Evolutionary conservation across 1,140 invertebrate species (phyloP), one percentile per base, ranked within the genome.

Genomic region (Ruditapes philippinarum): DNA sequence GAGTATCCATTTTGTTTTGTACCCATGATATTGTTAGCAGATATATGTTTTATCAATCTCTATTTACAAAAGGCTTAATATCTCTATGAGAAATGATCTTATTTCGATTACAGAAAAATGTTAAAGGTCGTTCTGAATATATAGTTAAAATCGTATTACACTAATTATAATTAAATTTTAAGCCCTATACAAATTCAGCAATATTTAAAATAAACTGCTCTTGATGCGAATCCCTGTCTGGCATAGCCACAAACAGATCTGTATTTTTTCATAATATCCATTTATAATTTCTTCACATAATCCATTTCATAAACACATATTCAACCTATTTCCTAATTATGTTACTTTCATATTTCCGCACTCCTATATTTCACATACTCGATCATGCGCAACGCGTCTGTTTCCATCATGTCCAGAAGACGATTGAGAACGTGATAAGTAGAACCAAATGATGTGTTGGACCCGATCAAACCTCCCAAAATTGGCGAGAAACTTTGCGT

Each of bases 361-460:
- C 38, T 78, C 28, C 74, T 79, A 60, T 88, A 88, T 51, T 65
- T 54, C 42, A 88, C 85, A 80, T 78, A 88, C 38, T 88, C 85
- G n/a, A 88, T 88, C 60, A 88, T 78, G 33, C 73, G n/a, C 3
- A 88, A 28, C 22, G 85, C 85, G 28, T 88, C 85, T 4, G 54
- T 88, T 33, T 88, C 85, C 85, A 88, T 88, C 76, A 65, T 88
- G 45, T 88, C 85, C 5, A 88, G 60, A 22, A 88, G 62, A 70
- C 57, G 65, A 42, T 88, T 88, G 4, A 88, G 49, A 49, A 88
- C 85, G 36, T 78, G 57, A 51, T 88, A 88, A 9, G 85, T 88
- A 17, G 85, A 76, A 17, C 85, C 85, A 68, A 88, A 88, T 17
- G 73, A 36, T 14, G 74, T 80, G 11, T 22, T 33, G 1, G 57